Evolutionary conservation across 2,113 vertebrate species (phyloP).

Genomic region (Leptosomus discolor): DNA sequence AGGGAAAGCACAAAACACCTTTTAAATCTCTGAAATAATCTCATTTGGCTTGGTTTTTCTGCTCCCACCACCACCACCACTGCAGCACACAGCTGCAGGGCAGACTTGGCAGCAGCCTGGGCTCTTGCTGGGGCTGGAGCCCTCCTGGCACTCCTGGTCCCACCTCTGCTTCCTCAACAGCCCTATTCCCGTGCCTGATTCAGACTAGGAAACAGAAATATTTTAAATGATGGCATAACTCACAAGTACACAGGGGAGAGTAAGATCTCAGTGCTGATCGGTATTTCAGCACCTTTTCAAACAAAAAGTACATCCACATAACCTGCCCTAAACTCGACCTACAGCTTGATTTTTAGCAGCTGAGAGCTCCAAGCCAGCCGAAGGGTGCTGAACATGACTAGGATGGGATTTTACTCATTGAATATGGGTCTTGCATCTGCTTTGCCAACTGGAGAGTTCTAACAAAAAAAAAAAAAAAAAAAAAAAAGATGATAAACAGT

Average conservation of each 20-base stretch:
- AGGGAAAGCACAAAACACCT: background rate
- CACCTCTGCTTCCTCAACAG: background rate
- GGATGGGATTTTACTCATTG: background rate
- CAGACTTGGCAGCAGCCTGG: background rate
- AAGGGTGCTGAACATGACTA: background rate
- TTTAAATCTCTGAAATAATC: background rate
- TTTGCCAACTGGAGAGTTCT: background rate
- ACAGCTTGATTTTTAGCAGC: background rate
- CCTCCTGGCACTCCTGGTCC: background rate
- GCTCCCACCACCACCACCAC: rapidly evolving
- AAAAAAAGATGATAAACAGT: background rate
- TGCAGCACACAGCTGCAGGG: background rate
- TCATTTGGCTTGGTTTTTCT: background rate
- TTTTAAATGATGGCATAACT: background rate
- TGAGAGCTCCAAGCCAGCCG: background rate
- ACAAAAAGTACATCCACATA: background rate
- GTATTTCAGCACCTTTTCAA: background rate
- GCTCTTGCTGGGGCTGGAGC: background rate
- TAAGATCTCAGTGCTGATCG: background rate
- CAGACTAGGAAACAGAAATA: background rate
- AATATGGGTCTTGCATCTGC: background rate
- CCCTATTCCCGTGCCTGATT: rapidly evolving
- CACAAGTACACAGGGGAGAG: background rate
- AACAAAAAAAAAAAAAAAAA: background rate
- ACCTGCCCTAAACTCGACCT: background rate